Percentiles rank a stretch among this genome's conserved stretches.
Conservation (phyloP, 2,797 vertebrate genomes). For the Pteronotus mesoamericanus region DNA sequence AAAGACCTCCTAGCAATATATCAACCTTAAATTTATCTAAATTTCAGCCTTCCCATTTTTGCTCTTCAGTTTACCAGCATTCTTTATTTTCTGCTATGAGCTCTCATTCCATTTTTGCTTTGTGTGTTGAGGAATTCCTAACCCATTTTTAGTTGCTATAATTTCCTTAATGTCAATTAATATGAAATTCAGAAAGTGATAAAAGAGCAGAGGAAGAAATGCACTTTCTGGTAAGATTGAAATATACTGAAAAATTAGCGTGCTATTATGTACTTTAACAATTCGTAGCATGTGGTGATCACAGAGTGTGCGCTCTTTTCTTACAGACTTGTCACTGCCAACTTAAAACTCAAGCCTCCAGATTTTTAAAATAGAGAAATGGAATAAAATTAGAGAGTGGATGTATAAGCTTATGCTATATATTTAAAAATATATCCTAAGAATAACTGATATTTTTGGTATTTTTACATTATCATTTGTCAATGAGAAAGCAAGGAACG, state of each 20-base stretch:
- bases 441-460: background rate
- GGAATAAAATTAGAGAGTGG: background rate
- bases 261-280: background rate
- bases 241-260: background rate
- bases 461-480: background rate
- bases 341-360: background rate
- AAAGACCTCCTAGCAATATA: background rate
- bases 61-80: background rate
- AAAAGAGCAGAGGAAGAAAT: background rate
- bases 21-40: background rate
- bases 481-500: background rate
- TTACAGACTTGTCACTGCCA: background rate
- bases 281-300: background rate
- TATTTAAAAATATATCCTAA: background rate
- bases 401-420: background rate
- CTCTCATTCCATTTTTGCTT: background rate
- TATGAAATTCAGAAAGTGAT: background rate
- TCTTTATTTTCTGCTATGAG: background rate
- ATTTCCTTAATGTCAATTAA: background rate
- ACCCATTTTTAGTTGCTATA: background rate
- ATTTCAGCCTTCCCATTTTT: background rate
- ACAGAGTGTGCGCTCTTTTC: fast-evolving
- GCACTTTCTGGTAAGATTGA: background rate
- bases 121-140: background rate
- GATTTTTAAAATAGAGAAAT: background rate